Conservation (phyloP, 2,113 vertebrate species). For the Erinaceus europaeus region DNA sequence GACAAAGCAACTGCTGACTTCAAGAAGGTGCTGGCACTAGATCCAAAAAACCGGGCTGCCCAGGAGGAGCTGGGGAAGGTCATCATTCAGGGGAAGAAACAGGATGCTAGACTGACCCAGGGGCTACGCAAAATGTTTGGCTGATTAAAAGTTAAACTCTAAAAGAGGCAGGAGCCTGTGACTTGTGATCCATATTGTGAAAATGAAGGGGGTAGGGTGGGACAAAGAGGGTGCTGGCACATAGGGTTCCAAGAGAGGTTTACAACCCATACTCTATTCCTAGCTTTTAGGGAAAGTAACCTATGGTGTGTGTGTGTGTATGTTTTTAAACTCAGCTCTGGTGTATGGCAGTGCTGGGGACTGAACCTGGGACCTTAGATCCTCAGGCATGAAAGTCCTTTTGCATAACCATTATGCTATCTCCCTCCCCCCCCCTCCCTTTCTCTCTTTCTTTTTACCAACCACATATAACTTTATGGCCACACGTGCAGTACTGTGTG, state of each 20-base stretch:
- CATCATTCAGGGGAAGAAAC: slow-evolving; percentile 79
- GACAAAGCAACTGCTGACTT: slow-evolving; percentile 85
- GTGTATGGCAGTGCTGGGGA: too few relatives aligned
- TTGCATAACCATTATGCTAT: too few relatives aligned
- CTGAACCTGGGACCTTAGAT: too few relatives aligned
- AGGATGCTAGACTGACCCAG: slow-evolving; percentile 83
- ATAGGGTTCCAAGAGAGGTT: too few relatives aligned
- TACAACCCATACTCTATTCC: neutral
- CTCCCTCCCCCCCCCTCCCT: neutral
- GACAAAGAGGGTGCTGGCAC: neutral
- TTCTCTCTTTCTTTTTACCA: neutral
- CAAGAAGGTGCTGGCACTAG: slow-evolving; percentile 83
- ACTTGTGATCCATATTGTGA: slow-evolving; percentile 47
- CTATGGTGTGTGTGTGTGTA: too few relatives aligned
- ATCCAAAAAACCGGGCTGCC: slow-evolving; percentile 88
- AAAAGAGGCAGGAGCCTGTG: slow-evolving; percentile 45
- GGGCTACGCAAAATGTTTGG: slow-evolving; percentile 89
- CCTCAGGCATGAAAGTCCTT: too few relatives aligned
- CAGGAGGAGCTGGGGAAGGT: slow-evolving; percentile 85
- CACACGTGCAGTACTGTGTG: neutral
- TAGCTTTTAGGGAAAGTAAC: too few relatives aligned
- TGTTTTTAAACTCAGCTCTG: neutral
- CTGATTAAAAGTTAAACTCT: slow-evolving; percentile 65
- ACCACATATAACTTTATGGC: neutral
- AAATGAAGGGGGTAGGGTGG: neutral